Evolutionary conservation across 2,888 invertebrate genomes (phyloP), one percentile per base, ranked within the genome.

Genomic region (Polymixis flavicincta): DNA sequence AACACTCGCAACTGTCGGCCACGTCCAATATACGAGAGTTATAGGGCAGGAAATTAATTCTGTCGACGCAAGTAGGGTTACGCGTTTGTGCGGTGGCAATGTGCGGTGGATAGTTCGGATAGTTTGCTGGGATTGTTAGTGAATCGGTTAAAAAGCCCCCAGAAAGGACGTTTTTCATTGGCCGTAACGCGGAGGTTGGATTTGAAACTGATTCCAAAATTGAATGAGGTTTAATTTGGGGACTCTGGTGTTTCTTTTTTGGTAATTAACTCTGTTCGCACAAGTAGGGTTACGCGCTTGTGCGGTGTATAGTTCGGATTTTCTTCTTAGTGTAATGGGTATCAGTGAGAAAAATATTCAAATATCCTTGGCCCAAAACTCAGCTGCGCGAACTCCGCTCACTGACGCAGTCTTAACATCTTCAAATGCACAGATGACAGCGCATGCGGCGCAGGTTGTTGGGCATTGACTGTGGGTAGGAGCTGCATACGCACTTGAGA

Each of bases 31-130:
- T 95, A 95, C 91, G 93, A 95, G 95, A 96, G 94, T 96, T 96
- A 96, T 96, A 95, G 91, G 92, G 91, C 95, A 95, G 96, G 96
- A 96, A 96, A 96, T 96, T 96, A 96, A 96, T 96, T 95, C 95
- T 94, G 95, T 94, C 94, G 93, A 91, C 94, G 89, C 94, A 92
- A 94, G 95, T 95, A 94, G 95, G 95, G 95, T 95, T 95, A 93
- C 91, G 89, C 88, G 89, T 85, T 80, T 85, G 85, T 88, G 90
- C 70, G 89, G 90, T 90, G 86, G 75, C 87, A 86, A 87, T 84
- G 81, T 73, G 84, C 76, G 71, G 28, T 22, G 67, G 54, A 77
- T 85, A 85, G 73, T 78, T 76, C 45, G 82, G 84, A 88, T 85
- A 84, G 74, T 80, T 84, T 50, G 61, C 65, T 25, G 48, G 19